These are phyloP conservation scores for Colletes collaris DNA, from an alignment of 2,888 invertebrate species.

Conservation along the genomic window DNA sequence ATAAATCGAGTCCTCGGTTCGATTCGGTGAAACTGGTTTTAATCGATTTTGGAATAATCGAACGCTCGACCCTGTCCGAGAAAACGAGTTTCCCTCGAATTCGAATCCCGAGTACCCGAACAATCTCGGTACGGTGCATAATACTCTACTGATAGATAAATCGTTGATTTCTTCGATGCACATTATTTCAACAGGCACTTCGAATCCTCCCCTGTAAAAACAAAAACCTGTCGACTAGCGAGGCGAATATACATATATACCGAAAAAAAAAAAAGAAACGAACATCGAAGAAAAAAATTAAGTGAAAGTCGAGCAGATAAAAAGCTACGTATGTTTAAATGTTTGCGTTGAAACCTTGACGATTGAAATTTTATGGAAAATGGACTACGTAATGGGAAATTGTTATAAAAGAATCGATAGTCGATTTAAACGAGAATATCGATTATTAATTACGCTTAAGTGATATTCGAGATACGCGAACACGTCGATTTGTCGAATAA, in stretches of 20 bases:
- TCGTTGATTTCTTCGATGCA: conserved; percentile 13
- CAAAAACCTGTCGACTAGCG: conserved; percentile 9
- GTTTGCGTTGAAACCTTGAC: conserved; percentile 12
- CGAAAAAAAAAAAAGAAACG: background rate
- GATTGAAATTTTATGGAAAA: background rate
- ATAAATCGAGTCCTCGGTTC: too few relatives aligned
- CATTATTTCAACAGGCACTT: conserved; percentile 8
- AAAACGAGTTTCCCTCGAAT: background rate
- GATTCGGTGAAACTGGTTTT: background rate
- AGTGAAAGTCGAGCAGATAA: conserved; percentile 7
- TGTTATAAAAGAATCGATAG: conserved; percentile 21
- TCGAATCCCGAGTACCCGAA: background rate
- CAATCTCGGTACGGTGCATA: conserved; percentile 7
- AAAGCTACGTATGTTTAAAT: background rate
- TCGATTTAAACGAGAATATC: conserved; percentile 32
- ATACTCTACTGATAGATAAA: conserved; percentile 4
- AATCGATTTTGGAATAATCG: background rate
- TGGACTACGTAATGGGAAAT: background rate
- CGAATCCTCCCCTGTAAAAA: background rate
- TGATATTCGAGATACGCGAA: conserved; percentile 9
- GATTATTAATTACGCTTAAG: conserved; percentile 12
- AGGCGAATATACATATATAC: background rate
- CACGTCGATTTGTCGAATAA: conserved; percentile 8
- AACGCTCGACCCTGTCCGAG: conserved; percentile 1
- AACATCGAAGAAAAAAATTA: conserved; percentile 23